Percentiles rank a stretch among this genome's conserved stretches.
Evolutionary conservation across 1,140 invertebrate species (phyloP).

Genomic region (Atta colombica): DNA sequence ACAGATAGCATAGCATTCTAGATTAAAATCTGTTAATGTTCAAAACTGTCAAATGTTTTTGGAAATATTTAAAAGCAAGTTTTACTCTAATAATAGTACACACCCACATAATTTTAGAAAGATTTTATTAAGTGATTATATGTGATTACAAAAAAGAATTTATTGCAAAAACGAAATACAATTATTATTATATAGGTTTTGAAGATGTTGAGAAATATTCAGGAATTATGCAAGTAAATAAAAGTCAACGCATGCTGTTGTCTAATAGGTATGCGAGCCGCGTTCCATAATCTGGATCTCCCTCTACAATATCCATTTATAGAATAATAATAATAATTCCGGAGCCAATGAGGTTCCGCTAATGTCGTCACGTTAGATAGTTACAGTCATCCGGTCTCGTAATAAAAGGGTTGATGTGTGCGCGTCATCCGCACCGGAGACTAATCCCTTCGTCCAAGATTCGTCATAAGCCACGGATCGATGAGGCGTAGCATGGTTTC

Average conservation of each 20-base stretch:
- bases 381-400: conserved; percentile 83
- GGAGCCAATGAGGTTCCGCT: conserved; percentile 75
- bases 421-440: conserved; percentile 27
- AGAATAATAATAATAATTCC: conserved; percentile 78
- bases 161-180: not conserved
- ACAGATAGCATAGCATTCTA: no score
- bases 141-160: not conserved
- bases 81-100: not conserved
- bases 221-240: not conserved
- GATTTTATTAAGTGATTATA: not conserved
- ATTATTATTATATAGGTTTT: not conserved
- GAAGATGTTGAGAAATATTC: not conserved
- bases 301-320: conserved; percentile 64
- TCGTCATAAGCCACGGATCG: conserved; percentile 45
- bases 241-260: not conserved
- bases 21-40: not conserved
- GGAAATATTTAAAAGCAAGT: not conserved
- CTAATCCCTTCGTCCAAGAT: conserved; percentile 57
- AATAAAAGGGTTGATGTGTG: conserved; percentile 82
- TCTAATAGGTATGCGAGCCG: conserved; percentile 63
- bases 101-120: not conserved
- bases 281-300: conserved; percentile 61
- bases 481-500: conserved; percentile 3
- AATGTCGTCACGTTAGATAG: conserved; percentile 84
- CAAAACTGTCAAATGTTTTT: not conserved